These are phyloP conservation scores for Phalacrocorax brasilianus DNA, from an alignment of 2,113 vertebrate species.

Conservation along the genomic window DNA sequence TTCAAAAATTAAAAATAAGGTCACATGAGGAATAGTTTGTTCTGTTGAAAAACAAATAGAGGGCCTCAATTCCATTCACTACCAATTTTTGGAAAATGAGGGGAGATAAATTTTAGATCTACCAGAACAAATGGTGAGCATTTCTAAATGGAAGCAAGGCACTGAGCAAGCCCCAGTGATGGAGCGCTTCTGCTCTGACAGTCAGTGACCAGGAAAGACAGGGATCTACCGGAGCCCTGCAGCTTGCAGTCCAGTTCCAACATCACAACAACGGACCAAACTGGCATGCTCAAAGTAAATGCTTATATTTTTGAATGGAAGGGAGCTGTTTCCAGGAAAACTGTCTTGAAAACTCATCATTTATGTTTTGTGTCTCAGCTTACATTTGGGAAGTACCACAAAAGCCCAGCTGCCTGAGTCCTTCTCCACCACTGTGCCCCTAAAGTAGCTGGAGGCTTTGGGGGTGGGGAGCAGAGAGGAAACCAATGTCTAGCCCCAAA, in stretches of 20 bases:
- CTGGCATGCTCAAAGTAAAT: accelerated
- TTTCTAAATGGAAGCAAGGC: neutral
- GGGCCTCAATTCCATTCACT: neutral
- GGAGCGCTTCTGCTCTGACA: neutral
- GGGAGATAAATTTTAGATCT: neutral
- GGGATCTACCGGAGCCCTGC: accelerated
- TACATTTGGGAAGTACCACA: neutral
- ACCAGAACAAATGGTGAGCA: neutral
- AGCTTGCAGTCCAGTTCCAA: accelerated
- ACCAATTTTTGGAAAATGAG: neutral
- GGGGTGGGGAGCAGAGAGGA: neutral
- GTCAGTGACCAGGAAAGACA: neutral
- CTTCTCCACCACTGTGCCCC: neutral
- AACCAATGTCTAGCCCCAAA: neutral
- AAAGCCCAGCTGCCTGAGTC: neutral
- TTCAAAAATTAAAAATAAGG: neutral
- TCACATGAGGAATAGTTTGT: neutral
- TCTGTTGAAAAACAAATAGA: neutral
- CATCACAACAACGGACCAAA: neutral
- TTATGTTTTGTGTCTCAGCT: neutral
- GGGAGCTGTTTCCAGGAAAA: neutral
- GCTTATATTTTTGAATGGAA: neutral
- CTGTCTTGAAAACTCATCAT: neutral
- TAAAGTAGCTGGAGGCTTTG: neutral
- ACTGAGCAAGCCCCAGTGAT: neutral